A percentile compares a stretch with the other conserved stretches of the same genome.
Evolutionary conservation across 1,140 invertebrate genomes (phyloP).

Genomic region (Leptopilina clavipes): DNA sequence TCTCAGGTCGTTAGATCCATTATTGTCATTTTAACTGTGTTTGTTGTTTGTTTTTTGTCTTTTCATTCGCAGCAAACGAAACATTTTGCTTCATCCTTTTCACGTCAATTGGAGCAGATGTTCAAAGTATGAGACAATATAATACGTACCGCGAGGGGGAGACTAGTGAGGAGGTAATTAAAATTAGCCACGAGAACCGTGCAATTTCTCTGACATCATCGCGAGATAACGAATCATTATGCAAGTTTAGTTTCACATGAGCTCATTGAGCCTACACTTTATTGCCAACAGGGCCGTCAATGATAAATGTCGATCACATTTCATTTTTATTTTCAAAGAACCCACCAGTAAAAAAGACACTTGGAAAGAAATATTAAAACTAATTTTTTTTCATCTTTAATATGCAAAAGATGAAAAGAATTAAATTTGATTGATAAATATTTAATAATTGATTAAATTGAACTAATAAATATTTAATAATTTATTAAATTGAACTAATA

Average conservation of each 20-base stretch:
- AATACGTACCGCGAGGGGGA: neutral
- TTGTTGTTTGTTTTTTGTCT: neutral
- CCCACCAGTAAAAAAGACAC: too few relatives aligned
- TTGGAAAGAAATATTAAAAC: neutral
- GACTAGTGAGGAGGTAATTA: neutral
- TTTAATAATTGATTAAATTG: too few relatives aligned
- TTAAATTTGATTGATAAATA: too few relatives aligned
- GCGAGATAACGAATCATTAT: slow-evolving; percentile 31
- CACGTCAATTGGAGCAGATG: slow-evolving; percentile 2
- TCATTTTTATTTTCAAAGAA: neutral
- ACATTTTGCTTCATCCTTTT: slow-evolving; percentile 3
- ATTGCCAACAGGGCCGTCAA: slow-evolving; percentile 15
- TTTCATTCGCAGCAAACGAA: neutral
- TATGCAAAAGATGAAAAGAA: too few relatives aligned
- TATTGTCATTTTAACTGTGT: neutral
- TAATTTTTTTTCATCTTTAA: too few relatives aligned
- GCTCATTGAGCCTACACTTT: slow-evolving; percentile 16
- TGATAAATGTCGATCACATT: neutral
- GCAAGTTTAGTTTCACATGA: slow-evolving; percentile 25
- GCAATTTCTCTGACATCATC: slow-evolving; percentile 32
- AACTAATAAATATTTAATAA: too few relatives aligned
- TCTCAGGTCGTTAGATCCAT: too few relatives aligned
- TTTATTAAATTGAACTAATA: too few relatives aligned
- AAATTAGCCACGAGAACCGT: slow-evolving; percentile 21
- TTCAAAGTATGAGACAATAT: neutral